Evolutionary conservation across 2,797 vertebrate species (phyloP).

Genomic region (Mus spretus): DNA sequence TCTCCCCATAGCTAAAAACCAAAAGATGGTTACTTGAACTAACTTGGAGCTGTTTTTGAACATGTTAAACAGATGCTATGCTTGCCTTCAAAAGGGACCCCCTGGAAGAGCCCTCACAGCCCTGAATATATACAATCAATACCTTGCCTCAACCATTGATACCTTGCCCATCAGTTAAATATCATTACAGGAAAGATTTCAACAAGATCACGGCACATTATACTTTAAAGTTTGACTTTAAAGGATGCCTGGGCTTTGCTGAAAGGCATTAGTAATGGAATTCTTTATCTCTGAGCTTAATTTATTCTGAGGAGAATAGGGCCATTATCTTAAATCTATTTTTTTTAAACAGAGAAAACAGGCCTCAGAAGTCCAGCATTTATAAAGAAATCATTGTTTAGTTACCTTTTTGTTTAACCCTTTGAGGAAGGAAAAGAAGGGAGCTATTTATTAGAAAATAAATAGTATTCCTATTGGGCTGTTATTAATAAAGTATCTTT

Average conservation of each 20-base stretch:
- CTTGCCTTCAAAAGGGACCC: conserved; percentile 75
- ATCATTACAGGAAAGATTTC: conserved; percentile 90
- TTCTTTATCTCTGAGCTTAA: conserved; percentile 90
- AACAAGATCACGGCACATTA: conserved; percentile 87
- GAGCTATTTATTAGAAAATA: conserved; percentile 37
- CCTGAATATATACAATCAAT: conserved; percentile 88
- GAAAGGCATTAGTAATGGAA: conserved; percentile 91
- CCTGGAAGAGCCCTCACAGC: conserved; percentile 77
- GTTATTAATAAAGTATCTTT: neutral
- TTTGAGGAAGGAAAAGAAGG: conserved; percentile 49
- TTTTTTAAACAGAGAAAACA: conserved; percentile 82
- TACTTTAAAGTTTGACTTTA: conserved; percentile 90
- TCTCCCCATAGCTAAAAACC: conserved; percentile 61
- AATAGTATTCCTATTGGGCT: fast-evolving
- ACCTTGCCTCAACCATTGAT: conserved; percentile 87
- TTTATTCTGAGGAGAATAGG: conserved; percentile 90
- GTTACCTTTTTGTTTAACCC: conserved; percentile 87
- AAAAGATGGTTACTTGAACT: conserved; percentile 79
- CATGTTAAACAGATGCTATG: conserved; percentile 73
- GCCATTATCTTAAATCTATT: conserved; percentile 91
- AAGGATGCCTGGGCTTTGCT: conserved; percentile 88
- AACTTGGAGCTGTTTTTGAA: conserved; percentile 77
- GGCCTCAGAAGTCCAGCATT: conserved; percentile 87
- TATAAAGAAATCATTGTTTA: conserved; percentile 87
- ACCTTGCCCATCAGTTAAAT: conserved; percentile 89